Conservation (phyloP, 2,797 vertebrate genomes). For the Caiman crocodilus region DNA sequence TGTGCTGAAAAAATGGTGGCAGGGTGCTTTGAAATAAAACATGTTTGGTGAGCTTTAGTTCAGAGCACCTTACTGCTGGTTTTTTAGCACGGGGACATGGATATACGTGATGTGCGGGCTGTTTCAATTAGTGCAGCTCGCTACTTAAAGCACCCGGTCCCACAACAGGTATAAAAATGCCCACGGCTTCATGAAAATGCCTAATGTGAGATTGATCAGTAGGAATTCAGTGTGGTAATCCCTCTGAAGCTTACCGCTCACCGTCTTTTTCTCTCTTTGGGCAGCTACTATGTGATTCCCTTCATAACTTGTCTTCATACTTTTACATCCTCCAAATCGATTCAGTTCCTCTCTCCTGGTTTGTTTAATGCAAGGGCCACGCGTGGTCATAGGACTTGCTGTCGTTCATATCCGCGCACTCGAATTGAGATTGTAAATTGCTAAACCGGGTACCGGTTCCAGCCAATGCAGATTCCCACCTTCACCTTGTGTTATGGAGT, state of each 20-base stretch:
- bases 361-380: neutral
- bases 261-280: neutral
- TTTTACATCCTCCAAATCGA: too few relatives aligned
- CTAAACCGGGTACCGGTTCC: neutral
- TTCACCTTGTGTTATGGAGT: neutral
- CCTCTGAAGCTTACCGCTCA: neutral
- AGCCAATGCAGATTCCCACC: neutral
- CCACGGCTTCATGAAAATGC: neutral
- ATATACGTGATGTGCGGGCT: too few relatives aligned
- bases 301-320: neutral
- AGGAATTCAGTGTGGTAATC: neutral
- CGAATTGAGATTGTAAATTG: neutral
- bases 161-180: too few relatives aligned
- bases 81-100: too few relatives aligned
- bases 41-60: too few relatives aligned
- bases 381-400: neutral
- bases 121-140: too few relatives aligned
- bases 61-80: too few relatives aligned
- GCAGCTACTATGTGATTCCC: constrained; percentile 22
- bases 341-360: neutral
- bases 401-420: rapidly evolving
- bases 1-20: too few relatives aligned
- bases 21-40: too few relatives aligned
- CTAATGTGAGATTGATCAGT: neutral
- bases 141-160: too few relatives aligned